These are phyloP conservation scores for Drosophila sulfurigaster DNA, from an alignment of 1,140 invertebrate genomes.

Conservation along the genomic window DNA sequence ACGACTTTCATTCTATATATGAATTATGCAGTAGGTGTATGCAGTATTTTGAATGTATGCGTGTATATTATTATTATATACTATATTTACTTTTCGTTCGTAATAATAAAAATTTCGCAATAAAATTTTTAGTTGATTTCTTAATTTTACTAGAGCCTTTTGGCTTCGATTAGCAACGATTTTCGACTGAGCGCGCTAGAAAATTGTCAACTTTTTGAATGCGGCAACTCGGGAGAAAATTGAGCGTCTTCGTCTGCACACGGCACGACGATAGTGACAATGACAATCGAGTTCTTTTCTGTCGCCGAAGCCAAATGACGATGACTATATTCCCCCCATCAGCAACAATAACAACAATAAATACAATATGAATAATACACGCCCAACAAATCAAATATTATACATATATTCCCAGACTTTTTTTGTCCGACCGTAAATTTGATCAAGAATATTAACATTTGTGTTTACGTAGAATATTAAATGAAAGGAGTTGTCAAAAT, in stretches of 20 bases:
- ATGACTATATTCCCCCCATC: conserved; percentile 59
- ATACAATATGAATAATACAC: conserved; percentile 24
- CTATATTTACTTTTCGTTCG: conserved; percentile 79
- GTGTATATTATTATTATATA: neutral
- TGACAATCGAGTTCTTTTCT: conserved; percentile 39
- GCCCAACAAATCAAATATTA: conserved; percentile 53
- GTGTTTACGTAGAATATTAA: conserved; percentile 9
- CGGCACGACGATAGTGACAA: conserved; percentile 64
- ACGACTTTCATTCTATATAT: conserved; percentile 30
- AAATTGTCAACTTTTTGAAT: conserved; percentile 60
- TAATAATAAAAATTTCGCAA: conserved; percentile 71
- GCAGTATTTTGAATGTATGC: neutral
- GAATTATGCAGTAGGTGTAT: neutral
- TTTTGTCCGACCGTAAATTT: neutral
- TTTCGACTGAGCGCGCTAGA: conserved; percentile 76
- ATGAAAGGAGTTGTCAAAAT: conserved; percentile 16
- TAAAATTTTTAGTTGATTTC: conserved; percentile 60
- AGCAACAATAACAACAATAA: conserved; percentile 39
- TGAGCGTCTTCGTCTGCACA: conserved; percentile 69
- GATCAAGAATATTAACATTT: neutral
- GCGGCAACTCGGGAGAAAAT: conserved; percentile 30
- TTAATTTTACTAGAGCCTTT: conserved; percentile 59
- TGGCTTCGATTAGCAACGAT: conserved; percentile 82
- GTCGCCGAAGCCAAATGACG: conserved; percentile 64
- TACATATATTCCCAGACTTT: conserved; percentile 3